Evolutionary conservation across 1,140 invertebrate species (phyloP), one percentile per base, ranked within the genome.

Genomic region (Ceratina australensis): DNA sequence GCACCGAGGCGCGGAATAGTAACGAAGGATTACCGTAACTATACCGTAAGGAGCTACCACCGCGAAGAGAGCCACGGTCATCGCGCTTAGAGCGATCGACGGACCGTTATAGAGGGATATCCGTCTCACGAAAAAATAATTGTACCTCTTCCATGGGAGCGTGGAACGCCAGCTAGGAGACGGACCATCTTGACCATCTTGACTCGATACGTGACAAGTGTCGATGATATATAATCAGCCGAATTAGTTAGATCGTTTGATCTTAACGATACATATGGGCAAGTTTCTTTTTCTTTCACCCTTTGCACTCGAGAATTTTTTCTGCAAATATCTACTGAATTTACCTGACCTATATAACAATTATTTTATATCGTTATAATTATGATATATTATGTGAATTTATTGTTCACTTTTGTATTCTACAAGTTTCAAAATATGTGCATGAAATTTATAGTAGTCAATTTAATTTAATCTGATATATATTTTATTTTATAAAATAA

Each of bases 11-110:
- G 76, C 59, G 76, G 76, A 78, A 78, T 69, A 72, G 66, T 72
- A 72, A 78, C 68, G 69, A 72, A 72, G 33, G 76, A 78, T 78
- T 78, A 78, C 76, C 66, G 76, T 78, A 78, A 72, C 33, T 63
- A 28, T 16, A 22, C 60, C 28, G 68, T 72, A 72, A 78, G 60
- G 49, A 28, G 18, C 56, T 60, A 8, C 64, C 59, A 68, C 24
- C 54, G 33, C 33, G 33, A 42, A 47, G 22, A 18, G 16, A 54
- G 18, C 13, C 56, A 63, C 59, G 74, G 74, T 77, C 74, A 72
- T 72, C 66, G 66, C 49, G 57, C 74, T 61, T 52, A 28, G 54
- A 69, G 42, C 47, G 59, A 52, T 57, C 73, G 47, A 18, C 66
- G 47, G 24, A 77, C 74, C 74, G 74, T 77, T 77, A 77, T 77